phyloP scores from a whole-genome alignment of 1,140 invertebrate species.

The Aphelinus atriplicis region DNA sequence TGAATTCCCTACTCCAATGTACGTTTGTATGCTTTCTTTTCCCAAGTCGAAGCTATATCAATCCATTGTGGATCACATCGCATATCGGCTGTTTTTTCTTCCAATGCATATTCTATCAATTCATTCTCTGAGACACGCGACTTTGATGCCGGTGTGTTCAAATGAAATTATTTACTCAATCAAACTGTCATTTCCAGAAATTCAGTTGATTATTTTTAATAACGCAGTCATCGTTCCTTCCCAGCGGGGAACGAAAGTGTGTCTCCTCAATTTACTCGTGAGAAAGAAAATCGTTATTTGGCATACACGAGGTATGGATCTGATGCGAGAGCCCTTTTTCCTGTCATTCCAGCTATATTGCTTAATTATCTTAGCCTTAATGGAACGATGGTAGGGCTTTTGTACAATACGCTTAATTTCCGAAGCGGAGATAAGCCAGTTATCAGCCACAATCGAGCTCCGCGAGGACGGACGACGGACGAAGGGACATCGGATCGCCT shows the following conservation, averaged over 20 bases:
- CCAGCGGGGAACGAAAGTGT: conserved; percentile 16
- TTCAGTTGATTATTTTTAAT: conserved; percentile 19
- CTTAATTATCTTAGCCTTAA: conserved; percentile 46
- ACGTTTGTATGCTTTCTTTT: no score
- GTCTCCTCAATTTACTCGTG: conserved; percentile 30
- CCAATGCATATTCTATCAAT: no score
- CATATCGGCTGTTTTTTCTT: no score
- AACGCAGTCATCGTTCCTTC: conserved; percentile 16
- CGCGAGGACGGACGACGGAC: conserved; percentile 16
- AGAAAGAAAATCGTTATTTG: conserved; percentile 30
- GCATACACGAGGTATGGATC: conserved; percentile 8
- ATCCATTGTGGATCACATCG: no score
- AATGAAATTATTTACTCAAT: background rate
- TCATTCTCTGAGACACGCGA: no score
- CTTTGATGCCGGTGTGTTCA: no score
- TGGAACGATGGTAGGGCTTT: conserved; percentile 39
- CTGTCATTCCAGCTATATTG: no score
- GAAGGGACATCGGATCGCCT: conserved; percentile 19
- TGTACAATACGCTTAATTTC: conserved; percentile 52
- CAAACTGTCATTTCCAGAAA: background rate
- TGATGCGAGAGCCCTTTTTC: background rate
- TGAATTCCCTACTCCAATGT: no score
- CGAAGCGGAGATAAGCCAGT: conserved; percentile 50
- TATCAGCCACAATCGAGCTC: conserved; percentile 50
- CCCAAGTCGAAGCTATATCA: no score